A percentile compares a stretch with the other conserved stretches of the same genome.
These are phyloP conservation scores for Chromobotia macracanthus DNA, from an alignment of 2,797 vertebrate genomes.

Conservation along the genomic window DNA sequence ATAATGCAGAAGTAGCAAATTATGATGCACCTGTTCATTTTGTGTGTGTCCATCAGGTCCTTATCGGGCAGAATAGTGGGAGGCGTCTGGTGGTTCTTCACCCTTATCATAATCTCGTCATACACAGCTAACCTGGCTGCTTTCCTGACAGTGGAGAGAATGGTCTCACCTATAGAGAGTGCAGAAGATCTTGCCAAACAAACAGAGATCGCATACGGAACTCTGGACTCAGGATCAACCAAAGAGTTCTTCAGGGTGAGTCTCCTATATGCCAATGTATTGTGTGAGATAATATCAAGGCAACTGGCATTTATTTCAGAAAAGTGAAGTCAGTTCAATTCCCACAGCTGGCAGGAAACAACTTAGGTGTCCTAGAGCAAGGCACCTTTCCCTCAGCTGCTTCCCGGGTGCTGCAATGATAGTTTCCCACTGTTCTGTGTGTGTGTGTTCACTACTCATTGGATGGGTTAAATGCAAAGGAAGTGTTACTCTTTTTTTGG, in stretches of 20 bases:
- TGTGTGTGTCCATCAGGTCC: conserved; percentile 79
- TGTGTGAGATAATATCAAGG: no score
- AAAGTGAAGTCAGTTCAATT: no score
- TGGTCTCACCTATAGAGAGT: conserved; percentile 99
- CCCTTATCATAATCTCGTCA: conserved; percentile 99
- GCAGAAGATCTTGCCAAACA: conserved; percentile 99
- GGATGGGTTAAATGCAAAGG: no score
- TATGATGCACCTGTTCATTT: not conserved
- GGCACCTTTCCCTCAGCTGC: no score
- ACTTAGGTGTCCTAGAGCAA: no score
- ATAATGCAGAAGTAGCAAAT: not conserved
- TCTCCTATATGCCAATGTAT: conserved; percentile 48
- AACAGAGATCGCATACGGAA: conserved; percentile 99
- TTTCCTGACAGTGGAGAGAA: conserved; percentile 98
- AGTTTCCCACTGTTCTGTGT: no score
- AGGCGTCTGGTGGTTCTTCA: conserved; percentile 99
- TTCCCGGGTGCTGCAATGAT: no score
- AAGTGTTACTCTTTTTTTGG: not conserved
- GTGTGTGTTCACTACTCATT: no score
- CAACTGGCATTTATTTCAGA: no score
- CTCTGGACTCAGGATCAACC: conserved; percentile 98
- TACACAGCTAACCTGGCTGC: conserved; percentile 99
- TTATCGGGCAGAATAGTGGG: conserved; percentile 98
- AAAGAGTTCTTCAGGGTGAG: conserved; percentile 99
- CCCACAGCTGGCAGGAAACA: no score